phyloP scores from a whole-genome alignment of 2,113 vertebrate species.

The Melanostigma gelatinosum region DNA sequence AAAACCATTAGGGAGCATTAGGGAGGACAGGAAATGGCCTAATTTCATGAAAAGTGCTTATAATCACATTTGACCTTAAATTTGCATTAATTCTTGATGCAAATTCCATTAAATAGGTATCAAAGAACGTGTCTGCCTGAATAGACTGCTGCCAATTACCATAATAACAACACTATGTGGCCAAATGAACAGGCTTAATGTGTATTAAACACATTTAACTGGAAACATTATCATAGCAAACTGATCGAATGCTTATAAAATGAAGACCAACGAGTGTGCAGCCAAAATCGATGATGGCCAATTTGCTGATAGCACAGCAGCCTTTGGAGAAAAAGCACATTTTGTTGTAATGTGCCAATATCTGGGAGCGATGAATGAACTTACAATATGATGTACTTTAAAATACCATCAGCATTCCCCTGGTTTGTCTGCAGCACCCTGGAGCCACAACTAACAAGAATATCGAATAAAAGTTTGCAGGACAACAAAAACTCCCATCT shows the following conservation, averaged over 20 bases:
- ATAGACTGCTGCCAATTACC: slow-evolving; percentile 6
- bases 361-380: slow-evolving; percentile 16
- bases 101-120: slow-evolving; percentile 9
- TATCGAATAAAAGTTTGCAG: neutral
- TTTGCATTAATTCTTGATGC: slow-evolving; percentile 9
- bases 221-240: slow-evolving; percentile 23
- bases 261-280: slow-evolving; percentile 15
- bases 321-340: slow-evolving; percentile 15
- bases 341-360: slow-evolving; percentile 21
- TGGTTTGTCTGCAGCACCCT: slow-evolving; percentile 13
- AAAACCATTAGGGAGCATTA: slow-evolving; percentile 43
- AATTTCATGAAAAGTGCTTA: slow-evolving; percentile 22
- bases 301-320: slow-evolving; percentile 25
- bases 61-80: slow-evolving; percentile 29
- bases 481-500: neutral
- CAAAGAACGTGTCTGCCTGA: neutral
- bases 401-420: neutral
- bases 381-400: slow-evolving; percentile 15
- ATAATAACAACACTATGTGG: slow-evolving; percentile 10
- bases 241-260: slow-evolving; percentile 23
- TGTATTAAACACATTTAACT: slow-evolving; percentile 2
- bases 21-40: slow-evolving; percentile 34
- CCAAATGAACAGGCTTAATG: slow-evolving; percentile 11
- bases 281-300: slow-evolving; percentile 37
- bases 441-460: slow-evolving; percentile 15